These are phyloP conservation scores for Eretmochelys imbricata DNA, from an alignment of 2,113 vertebrate species.

Conservation along the genomic window DNA sequence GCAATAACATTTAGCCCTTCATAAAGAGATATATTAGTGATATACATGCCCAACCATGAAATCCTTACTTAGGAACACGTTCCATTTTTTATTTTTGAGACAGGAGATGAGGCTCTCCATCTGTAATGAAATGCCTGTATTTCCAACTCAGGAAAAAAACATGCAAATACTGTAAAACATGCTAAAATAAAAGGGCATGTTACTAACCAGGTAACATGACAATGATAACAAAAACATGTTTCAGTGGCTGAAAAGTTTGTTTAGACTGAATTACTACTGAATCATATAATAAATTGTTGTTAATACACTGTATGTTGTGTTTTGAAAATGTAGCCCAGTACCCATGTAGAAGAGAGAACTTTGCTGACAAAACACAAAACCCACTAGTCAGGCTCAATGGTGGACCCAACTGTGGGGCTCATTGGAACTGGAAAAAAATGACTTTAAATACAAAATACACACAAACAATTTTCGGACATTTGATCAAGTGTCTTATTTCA, in stretches of 20 bases:
- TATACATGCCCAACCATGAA: not conserved
- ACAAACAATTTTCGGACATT: not conserved
- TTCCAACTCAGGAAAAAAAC: not conserved
- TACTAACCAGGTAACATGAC: not conserved
- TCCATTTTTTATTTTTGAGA: not conserved
- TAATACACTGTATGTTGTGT: not conserved
- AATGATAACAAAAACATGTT: not conserved
- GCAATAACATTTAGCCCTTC: not conserved
- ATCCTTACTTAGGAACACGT: not conserved
- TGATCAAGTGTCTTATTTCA: not conserved
- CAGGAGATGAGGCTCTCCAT: not conserved
- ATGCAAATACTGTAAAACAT: too few species aligned
- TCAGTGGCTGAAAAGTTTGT: fast-evolving
- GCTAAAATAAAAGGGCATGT: not conserved
- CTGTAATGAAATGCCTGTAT: not conserved
- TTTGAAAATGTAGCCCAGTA: not conserved
- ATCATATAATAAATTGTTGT: not conserved
- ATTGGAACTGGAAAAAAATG: not conserved
- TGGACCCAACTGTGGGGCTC: not conserved
- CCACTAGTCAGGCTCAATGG: not conserved
- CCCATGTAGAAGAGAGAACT: not conserved
- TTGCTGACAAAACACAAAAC: not conserved
- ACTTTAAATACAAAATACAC: not conserved
- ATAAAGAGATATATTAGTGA: not conserved
- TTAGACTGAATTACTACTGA: not conserved